Evolutionary conservation across 1,140 invertebrate genomes (phyloP), one percentile per base, ranked within the genome.

Genomic region (Hydropsyche tenuis): DNA sequence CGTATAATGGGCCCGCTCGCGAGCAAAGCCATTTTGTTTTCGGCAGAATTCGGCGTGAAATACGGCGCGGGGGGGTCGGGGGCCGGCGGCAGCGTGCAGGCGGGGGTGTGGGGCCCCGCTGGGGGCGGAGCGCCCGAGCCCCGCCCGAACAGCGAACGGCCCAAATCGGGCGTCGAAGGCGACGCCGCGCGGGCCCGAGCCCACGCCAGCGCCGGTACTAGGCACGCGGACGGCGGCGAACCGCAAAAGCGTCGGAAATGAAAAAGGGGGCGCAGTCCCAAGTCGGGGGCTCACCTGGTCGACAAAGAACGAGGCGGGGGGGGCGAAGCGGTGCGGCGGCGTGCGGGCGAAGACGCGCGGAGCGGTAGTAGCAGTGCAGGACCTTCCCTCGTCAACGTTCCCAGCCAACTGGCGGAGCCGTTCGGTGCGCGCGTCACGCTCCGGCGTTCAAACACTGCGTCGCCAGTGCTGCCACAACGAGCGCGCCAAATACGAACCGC

Each of bases 401-500:
- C 69, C 53, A 20, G 25, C 48, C 45, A 37, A 62, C 69, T 69
- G 66, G 42, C 65, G 45, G 16, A 27, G 65, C 65, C 5, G 16
- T 16, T 14, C 23, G 30, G 25, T 42, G 9, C 30, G 82, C 84
- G 83, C 84, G 84, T 85, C 83, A 74, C 66, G 45, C 66, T 43
- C 20, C 45, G 3, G 66, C 66, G 71, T 77, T 77, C 75, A 77
- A 77, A 76, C 62, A 66, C 66, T 73, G 81, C 81, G 80, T 81
- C 81, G 72, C 69, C 74, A 81, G 82, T 69, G 22, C 27, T 25
- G 56, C 76, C 76, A 77, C 53, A 7, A 22, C 27, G 11, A 43
- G 37, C n/a, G 75, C 79, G 74, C 82, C 83, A 84, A 84, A 81
- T 68, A 69, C 65, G 75, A 72, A 69, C 3, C 46, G 46, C 79